Base-by-base conservation (phyloP, 2,113 vertebrate species). In the Burhinus oedicnemus region DNA sequence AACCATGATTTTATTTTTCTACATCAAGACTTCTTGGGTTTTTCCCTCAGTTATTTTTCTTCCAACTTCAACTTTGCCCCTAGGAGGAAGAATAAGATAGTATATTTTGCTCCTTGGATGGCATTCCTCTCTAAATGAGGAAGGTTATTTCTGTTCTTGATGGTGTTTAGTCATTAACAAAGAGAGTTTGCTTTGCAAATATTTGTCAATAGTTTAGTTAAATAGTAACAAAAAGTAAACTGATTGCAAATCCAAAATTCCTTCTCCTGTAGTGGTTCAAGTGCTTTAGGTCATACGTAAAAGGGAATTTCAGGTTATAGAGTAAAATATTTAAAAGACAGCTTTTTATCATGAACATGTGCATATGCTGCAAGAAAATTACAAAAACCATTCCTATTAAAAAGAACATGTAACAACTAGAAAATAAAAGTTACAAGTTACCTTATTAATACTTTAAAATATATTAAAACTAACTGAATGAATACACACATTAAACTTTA, bases 201-300 rank as follows among this genome's bases (percentile, higher is more conserved):
- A 94, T 93, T 96, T 96, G 76, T 95, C 92, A 93, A 38, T 83
- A 83, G 65, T 92, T 85, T 49, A 72, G 95, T 90, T 96, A 95
- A 95, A 91, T 85, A 94, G 92, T 96, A 96, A 95, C 21, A 8
- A 72, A 89, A 94, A 84, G 61, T 74, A 93, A 96, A 94, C 72
- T 38, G 70, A 83, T 80, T 77, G 40, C 70, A 88, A 80, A 70
- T 80, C 3, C 13, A 58, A 86, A 96, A 96, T 95, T 91, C 52
- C 82, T 94, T 94, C 82, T 89, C 26, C 34, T 60, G 17, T 45
- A 76, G n/a, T 86, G 15, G 29, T 93, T 93, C 62, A 74, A 65
- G 58, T 68, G 47, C 18, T 82, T 94, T 88, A 77, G 32, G 45
- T 84, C 19, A 40, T 64, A 55, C 18, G 36, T 62, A 55, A 87